Base-by-base conservation (phyloP, 2,888 invertebrate species). In the Brenthis daphne region DNA sequence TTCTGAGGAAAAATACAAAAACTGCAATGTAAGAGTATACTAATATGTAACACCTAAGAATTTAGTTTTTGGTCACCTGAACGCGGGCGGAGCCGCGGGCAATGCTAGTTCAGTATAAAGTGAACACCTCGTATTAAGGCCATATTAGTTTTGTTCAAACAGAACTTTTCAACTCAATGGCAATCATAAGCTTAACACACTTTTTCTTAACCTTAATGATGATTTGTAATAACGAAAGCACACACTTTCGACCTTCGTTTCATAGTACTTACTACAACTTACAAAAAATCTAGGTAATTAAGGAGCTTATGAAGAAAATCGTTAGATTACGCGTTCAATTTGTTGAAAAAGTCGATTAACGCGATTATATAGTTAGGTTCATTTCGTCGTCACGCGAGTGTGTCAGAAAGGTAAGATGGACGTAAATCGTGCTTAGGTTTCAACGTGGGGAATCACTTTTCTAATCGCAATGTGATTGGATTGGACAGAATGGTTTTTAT, bases 401-500 rank as follows among this genome's bases (percentile, higher is more conserved):
- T 80, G 82, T 81, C 83, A 66, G 64, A 67, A 70, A 69, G 74
- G 75, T 73, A 68, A 77, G 77, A 78, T 78, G 82, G 79, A 81
- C 82, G 82, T 78, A 83, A 84, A 81, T 82, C 77, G 80, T 78
- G 75, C 77, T 78, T 79, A 77, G 76, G 75, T 74, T 63, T 70
- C 58, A 63, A 84, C 51, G 85, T 86, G 84, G 79, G 82, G 85
- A 87, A 87, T 87, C 88, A 84, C 83, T 86, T 85, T 85, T 81
- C 80, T 83, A 85, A 82, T 68, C 51, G 24, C 12, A 2, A 14
- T 82, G 75, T 76, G 65, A 67, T 50, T 64, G 66, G 57, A 61
- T 68, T n/a, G n/a, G n/a, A 47, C 47, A 29, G 50, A 61, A 53
- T 57, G 24, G 53, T 61, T 57, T 48, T 14, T 43, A 43, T 55